These are phyloP conservation scores for Pseudochromis fuscus DNA, from an alignment of 2,797 vertebrate species.

Conservation along the genomic window DNA sequence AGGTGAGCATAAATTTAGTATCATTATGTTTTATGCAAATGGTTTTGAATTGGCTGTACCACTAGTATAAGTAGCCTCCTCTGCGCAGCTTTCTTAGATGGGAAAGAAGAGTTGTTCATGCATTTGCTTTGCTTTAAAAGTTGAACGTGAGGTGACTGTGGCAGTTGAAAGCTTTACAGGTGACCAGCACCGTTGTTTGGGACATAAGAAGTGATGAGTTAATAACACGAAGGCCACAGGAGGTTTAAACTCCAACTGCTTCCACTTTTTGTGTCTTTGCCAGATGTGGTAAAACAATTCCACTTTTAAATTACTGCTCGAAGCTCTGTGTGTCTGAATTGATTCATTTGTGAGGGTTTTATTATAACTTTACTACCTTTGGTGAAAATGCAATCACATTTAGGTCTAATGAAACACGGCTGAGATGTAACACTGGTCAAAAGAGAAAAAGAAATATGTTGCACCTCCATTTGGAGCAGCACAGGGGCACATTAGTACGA, in stretches of 20 bases:
- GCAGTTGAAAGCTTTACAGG: not conserved
- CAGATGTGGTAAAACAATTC: not conserved
- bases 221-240: not conserved
- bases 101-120: not conserved
- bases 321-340: constrained; percentile 18
- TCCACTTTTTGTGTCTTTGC: constrained; percentile 2
- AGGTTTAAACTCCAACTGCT: constrained; percentile 1
- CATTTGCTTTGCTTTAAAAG: not conserved
- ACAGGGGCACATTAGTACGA: not conserved
- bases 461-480: constrained; percentile 1
- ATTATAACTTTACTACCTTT: constrained; percentile 1
- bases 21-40: constrained; percentile 13
- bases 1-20: not conserved
- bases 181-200: not conserved
- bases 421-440: not conserved
- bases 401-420: constrained; percentile 12
- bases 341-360: not conserved
- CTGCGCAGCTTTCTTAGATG: not conserved
- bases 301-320: constrained; percentile 1
- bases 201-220: not conserved
- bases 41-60: not conserved
- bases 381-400: constrained; percentile 8
- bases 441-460: not conserved
- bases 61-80: not conserved
- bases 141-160: not conserved